Conservation (phyloP, 23 tunicate genomes). For the Oikopleura dioica region DNA sequence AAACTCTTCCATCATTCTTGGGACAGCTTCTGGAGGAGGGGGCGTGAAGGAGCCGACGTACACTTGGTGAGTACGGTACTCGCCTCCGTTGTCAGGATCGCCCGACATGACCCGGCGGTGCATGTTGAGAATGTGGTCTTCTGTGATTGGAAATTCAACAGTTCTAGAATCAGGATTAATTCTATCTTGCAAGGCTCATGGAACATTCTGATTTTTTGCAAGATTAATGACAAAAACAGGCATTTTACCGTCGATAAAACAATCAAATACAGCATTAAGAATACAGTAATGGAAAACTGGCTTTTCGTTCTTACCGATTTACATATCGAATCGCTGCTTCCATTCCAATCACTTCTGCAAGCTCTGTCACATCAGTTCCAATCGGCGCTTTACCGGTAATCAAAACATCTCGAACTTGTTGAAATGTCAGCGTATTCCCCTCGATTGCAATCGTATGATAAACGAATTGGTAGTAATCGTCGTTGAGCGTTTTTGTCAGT, state of each 20-base stretch:
- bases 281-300: too few relatives aligned
- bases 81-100: constrained; percentile 64
- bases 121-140: constrained; percentile 38
- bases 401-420: constrained; percentile 34
- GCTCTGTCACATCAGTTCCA: too few relatives aligned
- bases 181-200: too few relatives aligned
- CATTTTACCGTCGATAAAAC: too few relatives aligned
- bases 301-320: too few relatives aligned
- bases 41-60: constrained; percentile 75
- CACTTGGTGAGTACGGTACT: constrained; percentile 51
- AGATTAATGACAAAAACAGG: too few relatives aligned
- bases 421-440: constrained; percentile 49
- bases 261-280: too few relatives aligned
- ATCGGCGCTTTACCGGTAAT: constrained; percentile 29
- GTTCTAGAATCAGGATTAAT: too few relatives aligned
- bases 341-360: too few relatives aligned
- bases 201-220: too few relatives aligned
- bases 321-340: too few relatives aligned
- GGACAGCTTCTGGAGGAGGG: constrained; percentile 55
- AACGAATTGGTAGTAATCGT: constrained; percentile 61
- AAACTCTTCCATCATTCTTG: constrained; percentile 54
- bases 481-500: constrained; percentile 54
- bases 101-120: constrained; percentile 69
- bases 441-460: constrained; percentile 81
- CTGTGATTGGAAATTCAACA: too few relatives aligned